These are phyloP conservation scores for Scomberomorus guttatus DNA, from an alignment of 2,797 vertebrate species.

Conservation along the genomic window DNA sequence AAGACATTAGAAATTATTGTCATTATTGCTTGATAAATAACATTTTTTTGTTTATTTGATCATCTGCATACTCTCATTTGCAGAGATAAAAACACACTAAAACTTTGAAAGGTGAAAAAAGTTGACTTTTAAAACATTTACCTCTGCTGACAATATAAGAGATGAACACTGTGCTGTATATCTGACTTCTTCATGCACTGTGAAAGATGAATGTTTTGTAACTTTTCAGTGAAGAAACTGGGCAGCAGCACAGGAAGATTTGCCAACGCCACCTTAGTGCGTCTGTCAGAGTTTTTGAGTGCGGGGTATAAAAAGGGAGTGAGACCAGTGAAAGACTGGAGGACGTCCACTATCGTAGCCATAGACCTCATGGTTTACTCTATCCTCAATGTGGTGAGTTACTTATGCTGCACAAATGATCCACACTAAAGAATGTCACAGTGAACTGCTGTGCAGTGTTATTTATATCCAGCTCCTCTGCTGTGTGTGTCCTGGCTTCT, in stretches of 20 bases:
- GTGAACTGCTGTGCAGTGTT: no score
- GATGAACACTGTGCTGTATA: not conserved
- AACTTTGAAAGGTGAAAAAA: not conserved
- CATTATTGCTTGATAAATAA: not conserved
- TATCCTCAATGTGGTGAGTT: slow-evolving; percentile 94
- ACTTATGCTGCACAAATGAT: not conserved
- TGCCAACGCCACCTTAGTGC: slow-evolving; percentile 86
- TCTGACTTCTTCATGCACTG: not conserved
- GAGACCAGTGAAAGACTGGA: slow-evolving; percentile 94
- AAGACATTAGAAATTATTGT: not conserved
- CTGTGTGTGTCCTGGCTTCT: not conserved
- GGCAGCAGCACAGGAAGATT: slow-evolving; percentile 56
- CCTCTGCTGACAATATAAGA: not conserved
- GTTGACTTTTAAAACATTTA: not conserved
- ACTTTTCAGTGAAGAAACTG: slow-evolving; percentile 76
- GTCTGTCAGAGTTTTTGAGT: slow-evolving; percentile 87
- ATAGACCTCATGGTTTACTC: slow-evolving; percentile 97
- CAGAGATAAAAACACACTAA: not conserved
- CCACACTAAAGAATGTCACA: not conserved
- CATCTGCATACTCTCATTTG: not conserved
- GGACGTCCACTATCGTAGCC: slow-evolving; percentile 89
- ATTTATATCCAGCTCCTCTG: not conserved
- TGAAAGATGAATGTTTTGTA: not conserved
- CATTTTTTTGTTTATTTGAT: not conserved
- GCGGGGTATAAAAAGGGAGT: slow-evolving; percentile 91